A percentile compares a stretch with the other conserved stretches of the same genome.
These are phyloP conservation scores for Siniperca chuatsi DNA, from an alignment of 2,113 vertebrate genomes.

Conservation along the genomic window DNA sequence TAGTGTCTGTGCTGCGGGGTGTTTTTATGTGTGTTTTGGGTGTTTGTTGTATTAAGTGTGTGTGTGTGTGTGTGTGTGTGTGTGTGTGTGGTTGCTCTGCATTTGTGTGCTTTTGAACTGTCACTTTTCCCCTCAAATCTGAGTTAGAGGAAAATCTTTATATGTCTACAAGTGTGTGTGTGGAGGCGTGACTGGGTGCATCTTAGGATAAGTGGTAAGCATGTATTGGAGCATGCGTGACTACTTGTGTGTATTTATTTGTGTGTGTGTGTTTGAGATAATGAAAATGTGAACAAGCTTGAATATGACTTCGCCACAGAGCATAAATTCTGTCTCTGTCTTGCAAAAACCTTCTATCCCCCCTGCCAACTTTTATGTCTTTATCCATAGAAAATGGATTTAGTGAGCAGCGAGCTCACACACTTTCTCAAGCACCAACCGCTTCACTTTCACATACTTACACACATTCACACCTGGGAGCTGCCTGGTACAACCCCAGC, in stretches of 20 bases:
- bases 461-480: conserved; percentile 51
- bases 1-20: background rate
- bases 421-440: background rate
- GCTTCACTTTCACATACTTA: conserved; percentile 12
- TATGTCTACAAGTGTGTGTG: background rate
- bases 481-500: background rate
- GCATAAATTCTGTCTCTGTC: conserved; percentile 20
- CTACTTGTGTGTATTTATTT: conserved; percentile 10
- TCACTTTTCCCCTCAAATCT: conserved; percentile 11
- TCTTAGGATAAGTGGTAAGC: conserved; percentile 44
- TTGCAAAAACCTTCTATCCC: conserved; percentile 17
- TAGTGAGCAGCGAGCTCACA: conserved; percentile 2
- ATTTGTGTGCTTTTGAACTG: conserved; percentile 20
- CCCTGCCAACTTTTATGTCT: conserved; percentile 50
- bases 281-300: conserved; percentile 32
- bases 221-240: conserved; percentile 41
- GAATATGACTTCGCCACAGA: conserved; percentile 14
- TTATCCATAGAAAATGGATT: conserved; percentile 58
- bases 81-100: background rate
- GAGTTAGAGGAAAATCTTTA: conserved; percentile 10
- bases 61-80: conserved; percentile 1
- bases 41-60: background rate
- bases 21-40: no score
- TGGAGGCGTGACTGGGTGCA: conserved; percentile 30
- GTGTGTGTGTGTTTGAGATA: conserved; percentile 19